phyloP scores from a whole-genome alignment of 1,140 invertebrate species.

The Melitaea cinxia region DNA sequence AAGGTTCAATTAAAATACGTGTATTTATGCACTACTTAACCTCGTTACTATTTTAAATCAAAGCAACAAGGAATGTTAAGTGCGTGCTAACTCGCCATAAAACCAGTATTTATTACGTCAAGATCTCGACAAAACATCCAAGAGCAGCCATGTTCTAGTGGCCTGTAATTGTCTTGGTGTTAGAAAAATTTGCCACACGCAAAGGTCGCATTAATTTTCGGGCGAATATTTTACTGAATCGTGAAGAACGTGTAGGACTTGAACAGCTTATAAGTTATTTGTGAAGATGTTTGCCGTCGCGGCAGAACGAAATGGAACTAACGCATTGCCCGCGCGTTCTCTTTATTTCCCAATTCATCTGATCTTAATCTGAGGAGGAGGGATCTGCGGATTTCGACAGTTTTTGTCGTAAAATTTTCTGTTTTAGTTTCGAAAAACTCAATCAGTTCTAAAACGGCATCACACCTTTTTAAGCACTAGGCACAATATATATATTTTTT shows the following conservation, averaged over 20 bases:
- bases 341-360: constrained; percentile 20
- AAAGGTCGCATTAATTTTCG: constrained; percentile 18
- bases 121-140: constrained; percentile 22
- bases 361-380: background rate
- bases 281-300: background rate
- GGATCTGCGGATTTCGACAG: background rate
- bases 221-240: background rate
- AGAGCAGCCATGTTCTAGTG: constrained; percentile 29
- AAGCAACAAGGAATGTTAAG: background rate
- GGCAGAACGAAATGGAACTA: background rate
- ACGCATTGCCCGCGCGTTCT: background rate
- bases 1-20: too few relatives aligned
- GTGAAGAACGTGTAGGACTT: background rate
- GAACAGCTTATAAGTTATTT: background rate
- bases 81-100: constrained; percentile 25
- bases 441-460: background rate
- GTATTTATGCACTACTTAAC: background rate
- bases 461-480: background rate
- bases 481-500: too few relatives aligned
- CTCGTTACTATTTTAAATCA: background rate
- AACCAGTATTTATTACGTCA: constrained; percentile 34
- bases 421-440: constrained; percentile 2
- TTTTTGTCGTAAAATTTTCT: constrained; percentile 2
- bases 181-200: constrained; percentile 33
- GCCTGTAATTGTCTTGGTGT: constrained; percentile 33